phyloP scores from a whole-genome alignment of 2,113 vertebrate genomes.

The Tetrax tetrax region DNA sequence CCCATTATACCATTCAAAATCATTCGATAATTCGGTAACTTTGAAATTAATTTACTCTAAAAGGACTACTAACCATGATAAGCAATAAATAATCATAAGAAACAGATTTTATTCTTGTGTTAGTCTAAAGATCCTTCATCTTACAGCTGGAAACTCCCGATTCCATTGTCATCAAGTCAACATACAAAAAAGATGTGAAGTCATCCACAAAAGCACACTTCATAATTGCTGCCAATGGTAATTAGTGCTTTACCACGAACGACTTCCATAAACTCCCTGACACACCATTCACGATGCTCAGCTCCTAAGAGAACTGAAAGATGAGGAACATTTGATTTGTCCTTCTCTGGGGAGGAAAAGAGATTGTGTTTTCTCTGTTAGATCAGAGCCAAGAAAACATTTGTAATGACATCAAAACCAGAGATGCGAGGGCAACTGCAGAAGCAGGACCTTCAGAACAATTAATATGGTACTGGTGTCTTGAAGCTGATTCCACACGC shows the following conservation, averaged over 20 bases:
- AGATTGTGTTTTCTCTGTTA: background rate
- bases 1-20: background rate
- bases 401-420: conserved; percentile 9
- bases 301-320: conserved; percentile 29
- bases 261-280: conserved; percentile 6
- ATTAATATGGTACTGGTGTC: background rate
- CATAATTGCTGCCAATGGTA: background rate
- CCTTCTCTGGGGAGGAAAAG: background rate
- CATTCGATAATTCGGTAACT: background rate
- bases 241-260: background rate
- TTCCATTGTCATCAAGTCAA: conserved; percentile 18
- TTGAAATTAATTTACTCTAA: background rate
- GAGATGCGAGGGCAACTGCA: conserved; percentile 25
- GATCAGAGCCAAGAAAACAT: conserved; percentile 20
- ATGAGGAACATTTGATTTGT: conserved; percentile 5
- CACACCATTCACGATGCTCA: background rate
- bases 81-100: conserved; percentile 23
- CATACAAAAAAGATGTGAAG: background rate
- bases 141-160: conserved; percentile 29
- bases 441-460: conserved; percentile 7
- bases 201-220: conserved; percentile 10
- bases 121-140: conserved; percentile 23
- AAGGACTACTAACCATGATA: background rate
- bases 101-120: conserved; percentile 52
- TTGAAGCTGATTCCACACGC: background rate